Evolutionary conservation across 2,888 invertebrate species (phyloP).

Genomic region (Drosophila sordidula): DNA sequence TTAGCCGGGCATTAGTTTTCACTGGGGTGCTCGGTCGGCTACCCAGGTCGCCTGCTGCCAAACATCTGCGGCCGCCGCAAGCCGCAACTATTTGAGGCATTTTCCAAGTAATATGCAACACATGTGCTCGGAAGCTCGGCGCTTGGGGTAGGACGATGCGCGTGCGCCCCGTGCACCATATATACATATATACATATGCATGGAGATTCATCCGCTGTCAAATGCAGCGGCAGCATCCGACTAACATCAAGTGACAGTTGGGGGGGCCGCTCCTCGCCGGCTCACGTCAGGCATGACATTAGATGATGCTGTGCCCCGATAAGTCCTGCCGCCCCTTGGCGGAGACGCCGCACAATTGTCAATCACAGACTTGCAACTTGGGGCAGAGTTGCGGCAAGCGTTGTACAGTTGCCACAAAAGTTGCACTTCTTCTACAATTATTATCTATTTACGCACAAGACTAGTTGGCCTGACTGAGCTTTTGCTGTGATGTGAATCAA

Average conservation of each 20-base stretch:
- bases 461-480: no score
- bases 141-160: slow-evolving; percentile 32
- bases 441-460: no score
- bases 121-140: slow-evolving; percentile 39
- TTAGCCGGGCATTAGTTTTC: slow-evolving; percentile 69
- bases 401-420: slow-evolving; percentile 46
- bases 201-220: slow-evolving; percentile 60
- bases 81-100: slow-evolving; percentile 69
- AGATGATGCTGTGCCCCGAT: slow-evolving; percentile 63
- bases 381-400: slow-evolving; percentile 13
- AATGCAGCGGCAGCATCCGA: slow-evolving; percentile 37
- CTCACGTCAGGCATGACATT: slow-evolving; percentile 74
- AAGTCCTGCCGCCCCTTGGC: slow-evolving; percentile 37
- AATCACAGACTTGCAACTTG: slow-evolving; percentile 38
- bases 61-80: slow-evolving; percentile 64
- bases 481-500: no score
- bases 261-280: slow-evolving; percentile 20
- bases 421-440: background rate
- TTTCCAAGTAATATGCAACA: slow-evolving; percentile 81
- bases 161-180: slow-evolving; percentile 63
- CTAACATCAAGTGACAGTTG: slow-evolving; percentile 68
- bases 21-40: slow-evolving; percentile 15
- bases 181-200: slow-evolving; percentile 3
- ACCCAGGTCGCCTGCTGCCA: slow-evolving; percentile 36
- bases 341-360: slow-evolving; percentile 61